Evolutionary conservation across 2,113 vertebrate genomes (phyloP).

Genomic region (Romanogobio albipinnatus): DNA sequence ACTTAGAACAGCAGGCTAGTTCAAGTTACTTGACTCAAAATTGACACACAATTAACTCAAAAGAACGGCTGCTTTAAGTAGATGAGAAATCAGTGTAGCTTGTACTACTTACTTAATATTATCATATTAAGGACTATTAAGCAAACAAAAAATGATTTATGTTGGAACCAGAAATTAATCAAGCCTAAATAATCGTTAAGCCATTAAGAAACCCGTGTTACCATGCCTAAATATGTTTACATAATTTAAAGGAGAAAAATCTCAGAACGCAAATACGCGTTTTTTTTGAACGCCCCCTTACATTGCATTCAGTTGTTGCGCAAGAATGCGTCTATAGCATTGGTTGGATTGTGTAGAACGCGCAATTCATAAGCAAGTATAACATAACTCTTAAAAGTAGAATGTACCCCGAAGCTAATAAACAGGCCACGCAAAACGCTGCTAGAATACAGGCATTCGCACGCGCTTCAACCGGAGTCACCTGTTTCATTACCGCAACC

Average conservation of each 20-base stretch:
- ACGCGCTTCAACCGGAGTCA: slow-evolving; percentile 18
- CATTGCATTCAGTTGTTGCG: neutral
- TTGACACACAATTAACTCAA: too few relatives aligned
- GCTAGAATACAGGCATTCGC: neutral
- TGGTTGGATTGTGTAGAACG: neutral
- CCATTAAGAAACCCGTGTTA: neutral
- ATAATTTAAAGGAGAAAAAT: too few relatives aligned
- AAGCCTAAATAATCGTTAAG: neutral
- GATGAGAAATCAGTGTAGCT: neutral
- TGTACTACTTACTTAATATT: too few relatives aligned
- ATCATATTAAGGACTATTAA: too few relatives aligned
- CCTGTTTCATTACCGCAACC: slow-evolving; percentile 28
- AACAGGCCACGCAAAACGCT: neutral
- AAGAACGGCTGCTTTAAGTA: neutral
- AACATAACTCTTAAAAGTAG: neutral
- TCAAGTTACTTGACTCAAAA: neutral
- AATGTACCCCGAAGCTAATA: neutral
- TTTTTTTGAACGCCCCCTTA: too few relatives aligned
- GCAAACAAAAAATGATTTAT: neutral
- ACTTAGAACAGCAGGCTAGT: neutral
- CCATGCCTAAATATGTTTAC: neutral
- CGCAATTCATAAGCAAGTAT: neutral
- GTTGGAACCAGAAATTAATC: neutral
- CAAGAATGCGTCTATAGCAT: neutral
- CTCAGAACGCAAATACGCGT: neutral